These are phyloP conservation scores for Zaprionus camerounensis DNA, from an alignment of 1,140 invertebrate genomes.

Conservation along the genomic window DNA sequence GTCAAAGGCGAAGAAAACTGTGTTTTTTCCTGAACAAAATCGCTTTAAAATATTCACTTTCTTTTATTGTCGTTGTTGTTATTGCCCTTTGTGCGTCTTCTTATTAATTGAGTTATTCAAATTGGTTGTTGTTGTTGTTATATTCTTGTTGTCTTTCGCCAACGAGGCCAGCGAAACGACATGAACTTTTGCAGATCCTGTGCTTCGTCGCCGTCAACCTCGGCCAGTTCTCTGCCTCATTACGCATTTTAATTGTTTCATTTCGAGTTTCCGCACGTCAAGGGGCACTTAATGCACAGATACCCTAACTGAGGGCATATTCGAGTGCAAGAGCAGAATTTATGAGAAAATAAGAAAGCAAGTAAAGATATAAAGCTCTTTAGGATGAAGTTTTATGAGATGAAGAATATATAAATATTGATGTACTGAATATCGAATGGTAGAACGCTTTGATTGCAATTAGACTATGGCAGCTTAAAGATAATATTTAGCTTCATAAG, in stretches of 20 bases:
- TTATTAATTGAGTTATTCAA: constrained; percentile 72
- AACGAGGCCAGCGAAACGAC: background rate
- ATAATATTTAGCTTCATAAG: too few species aligned
- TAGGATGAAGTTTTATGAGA: too few species aligned
- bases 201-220: constrained; percentile 5
- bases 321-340: background rate
- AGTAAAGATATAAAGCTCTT: too few species aligned
- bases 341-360: too few species aligned
- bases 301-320: background rate
- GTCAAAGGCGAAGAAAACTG: background rate
- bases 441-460: too few species aligned
- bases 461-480: too few species aligned
- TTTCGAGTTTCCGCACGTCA: constrained; percentile 36
- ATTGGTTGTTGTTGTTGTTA: constrained; percentile 28
- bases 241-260: constrained; percentile 65
- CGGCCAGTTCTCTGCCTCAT: constrained; percentile 29
- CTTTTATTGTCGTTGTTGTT: constrained; percentile 18
- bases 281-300: constrained; percentile 3
- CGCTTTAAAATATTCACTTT: constrained; percentile 36
- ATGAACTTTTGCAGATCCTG: constrained; percentile 14
- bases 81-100: constrained; percentile 34
- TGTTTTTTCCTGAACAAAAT: constrained; percentile 5
- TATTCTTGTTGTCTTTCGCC: background rate
- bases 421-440: too few species aligned
- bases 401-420: too few species aligned